phyloP scores from a whole-genome alignment of 2,888 invertebrate species.

The Chrysina gloriosa region DNA sequence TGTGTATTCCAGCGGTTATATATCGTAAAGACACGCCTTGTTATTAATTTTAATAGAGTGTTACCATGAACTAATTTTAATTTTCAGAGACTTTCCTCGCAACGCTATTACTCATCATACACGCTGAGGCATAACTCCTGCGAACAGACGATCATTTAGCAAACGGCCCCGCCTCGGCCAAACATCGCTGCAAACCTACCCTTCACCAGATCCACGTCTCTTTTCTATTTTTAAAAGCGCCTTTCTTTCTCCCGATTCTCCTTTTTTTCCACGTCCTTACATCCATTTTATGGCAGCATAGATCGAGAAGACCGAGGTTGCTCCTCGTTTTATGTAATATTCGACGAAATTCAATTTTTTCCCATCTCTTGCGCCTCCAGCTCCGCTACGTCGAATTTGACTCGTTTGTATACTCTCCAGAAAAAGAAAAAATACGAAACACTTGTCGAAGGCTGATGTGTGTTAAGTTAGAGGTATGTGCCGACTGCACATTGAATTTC shows the following conservation, averaged over 20 bases:
- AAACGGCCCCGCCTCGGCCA: slow-evolving; percentile 63
- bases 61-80: slow-evolving; percentile 29
- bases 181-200: slow-evolving; percentile 62
- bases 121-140: slow-evolving; percentile 85
- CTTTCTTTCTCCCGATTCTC: slow-evolving; percentile 6
- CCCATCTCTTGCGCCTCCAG: slow-evolving; percentile 23
- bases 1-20: too few relatives aligned
- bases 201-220: slow-evolving; percentile 63
- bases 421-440: slow-evolving; percentile 32
- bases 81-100: slow-evolving; percentile 79
- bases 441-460: slow-evolving; percentile 40
- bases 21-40: not conserved
- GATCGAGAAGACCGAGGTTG: slow-evolving; percentile 15
- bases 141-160: slow-evolving; percentile 88
- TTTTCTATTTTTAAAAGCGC: slow-evolving; percentile 62
- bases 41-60: slow-evolving; percentile 1
- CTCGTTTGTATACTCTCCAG: slow-evolving; percentile 28
- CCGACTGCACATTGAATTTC: slow-evolving; percentile 35
- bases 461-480: slow-evolving; percentile 51
- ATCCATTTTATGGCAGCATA: slow-evolving; percentile 17
- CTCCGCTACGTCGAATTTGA: slow-evolving; percentile 13
- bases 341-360: slow-evolving; percentile 35
- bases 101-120: slow-evolving; percentile 84
- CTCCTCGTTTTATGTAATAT: slow-evolving; percentile 31
- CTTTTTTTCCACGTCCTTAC: slow-evolving; percentile 19